Percentiles rank a stretch among this genome's conserved stretches.
Conservation (phyloP, 2,113 vertebrate genomes). For the Chloroceryle aenea region DNA sequence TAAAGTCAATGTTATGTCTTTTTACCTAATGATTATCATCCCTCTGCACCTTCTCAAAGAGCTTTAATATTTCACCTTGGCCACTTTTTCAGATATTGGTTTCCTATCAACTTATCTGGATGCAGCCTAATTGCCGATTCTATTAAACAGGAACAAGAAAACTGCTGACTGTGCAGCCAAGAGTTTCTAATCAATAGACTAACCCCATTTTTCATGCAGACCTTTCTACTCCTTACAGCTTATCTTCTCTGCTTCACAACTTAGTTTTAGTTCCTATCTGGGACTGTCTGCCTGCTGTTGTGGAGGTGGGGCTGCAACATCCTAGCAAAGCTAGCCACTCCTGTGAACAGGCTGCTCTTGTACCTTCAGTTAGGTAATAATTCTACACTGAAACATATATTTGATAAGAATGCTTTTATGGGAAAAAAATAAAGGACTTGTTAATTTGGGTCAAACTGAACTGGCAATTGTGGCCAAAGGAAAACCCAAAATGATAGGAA, state of each 20-base stretch:
- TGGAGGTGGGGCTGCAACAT: neutral
- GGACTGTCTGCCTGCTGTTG: neutral
- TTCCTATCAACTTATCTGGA: neutral
- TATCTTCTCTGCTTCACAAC: neutral
- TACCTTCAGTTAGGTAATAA: neutral
- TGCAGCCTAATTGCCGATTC: neutral
- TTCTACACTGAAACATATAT: neutral
- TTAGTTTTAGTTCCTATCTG: neutral
- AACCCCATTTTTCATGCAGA: neutral
- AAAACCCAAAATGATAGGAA: neutral
- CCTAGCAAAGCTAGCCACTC: neutral
- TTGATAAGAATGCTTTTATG: neutral
- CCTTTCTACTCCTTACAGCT: neutral
- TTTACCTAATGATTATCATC: neutral
- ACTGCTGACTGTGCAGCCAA: neutral
- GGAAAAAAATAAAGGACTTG: neutral
- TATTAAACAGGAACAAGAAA: neutral
- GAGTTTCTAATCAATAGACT: neutral
- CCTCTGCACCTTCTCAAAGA: neutral
- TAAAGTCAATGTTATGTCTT: neutral
- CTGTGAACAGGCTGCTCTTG: neutral
- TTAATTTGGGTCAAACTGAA: neutral
- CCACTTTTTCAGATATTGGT: neutral
- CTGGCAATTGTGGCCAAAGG: neutral
- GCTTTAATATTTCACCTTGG: neutral